Conservation (phyloP, 2,888 invertebrate genomes). For the Rhagophthalmus giganteus region DNA sequence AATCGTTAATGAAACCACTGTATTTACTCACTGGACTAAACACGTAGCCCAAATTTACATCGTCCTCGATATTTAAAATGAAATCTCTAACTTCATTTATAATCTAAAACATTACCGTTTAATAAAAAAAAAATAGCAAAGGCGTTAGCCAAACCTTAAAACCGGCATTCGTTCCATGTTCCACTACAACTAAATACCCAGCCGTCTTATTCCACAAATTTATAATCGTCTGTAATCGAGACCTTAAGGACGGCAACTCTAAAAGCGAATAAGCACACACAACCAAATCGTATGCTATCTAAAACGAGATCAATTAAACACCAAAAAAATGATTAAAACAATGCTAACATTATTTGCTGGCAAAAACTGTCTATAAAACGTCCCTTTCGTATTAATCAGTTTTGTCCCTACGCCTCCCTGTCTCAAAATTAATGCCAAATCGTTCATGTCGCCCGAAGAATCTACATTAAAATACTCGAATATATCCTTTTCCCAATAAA, state of each 20-base stretch:
- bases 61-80: constrained; percentile 62
- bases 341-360: constrained; percentile 64
- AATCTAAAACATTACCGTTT: constrained; percentile 48
- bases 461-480: constrained; percentile 88
- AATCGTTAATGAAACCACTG: no score
- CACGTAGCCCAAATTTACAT: constrained; percentile 60
- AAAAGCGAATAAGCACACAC: constrained; percentile 79
- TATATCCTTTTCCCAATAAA: constrained; percentile 70
- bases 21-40: constrained; percentile 72
- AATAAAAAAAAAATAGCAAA: constrained; percentile 5
- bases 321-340: constrained; percentile 7
- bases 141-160: constrained; percentile 60
- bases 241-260: constrained; percentile 71
- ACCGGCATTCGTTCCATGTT: constrained; percentile 81
- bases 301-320: constrained; percentile 37
- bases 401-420: constrained; percentile 68
- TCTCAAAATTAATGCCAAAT: constrained; percentile 73
- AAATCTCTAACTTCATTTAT: constrained; percentile 85
- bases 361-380: constrained; percentile 80
- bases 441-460: constrained; percentile 78
- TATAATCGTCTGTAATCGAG: constrained; percentile 69
- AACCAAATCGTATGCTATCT: constrained; percentile 77
- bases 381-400: constrained; percentile 61
- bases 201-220: constrained; percentile 87
- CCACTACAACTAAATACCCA: constrained; percentile 79